A percentile compares a stretch with the other conserved stretches of the same genome.
Evolutionary conservation across 2,797 vertebrate genomes (phyloP).

Genomic region (Helicolenus hilgendorfi): DNA sequence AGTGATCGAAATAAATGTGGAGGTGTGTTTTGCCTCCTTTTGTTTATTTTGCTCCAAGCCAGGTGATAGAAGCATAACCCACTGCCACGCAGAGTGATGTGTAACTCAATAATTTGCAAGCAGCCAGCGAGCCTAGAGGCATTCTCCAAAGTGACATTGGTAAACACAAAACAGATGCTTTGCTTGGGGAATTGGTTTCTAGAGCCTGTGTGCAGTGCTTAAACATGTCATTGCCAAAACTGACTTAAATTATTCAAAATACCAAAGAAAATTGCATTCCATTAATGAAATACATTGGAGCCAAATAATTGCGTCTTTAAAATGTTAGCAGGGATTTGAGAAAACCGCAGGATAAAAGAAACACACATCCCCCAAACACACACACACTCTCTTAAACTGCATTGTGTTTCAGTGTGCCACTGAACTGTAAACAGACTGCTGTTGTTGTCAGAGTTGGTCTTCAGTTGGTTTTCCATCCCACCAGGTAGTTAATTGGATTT

Average conservation of each 20-base stretch:
- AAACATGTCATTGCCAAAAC: conserved; percentile 47
- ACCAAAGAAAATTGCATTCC: neutral
- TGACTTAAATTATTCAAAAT: conserved; percentile 36
- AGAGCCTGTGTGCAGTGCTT: conserved; percentile 33
- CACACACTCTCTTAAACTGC: neutral
- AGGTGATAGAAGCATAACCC: conserved; percentile 32
- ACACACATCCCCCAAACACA: neutral
- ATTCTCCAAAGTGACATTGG: conserved; percentile 62
- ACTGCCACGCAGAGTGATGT: conserved; percentile 42
- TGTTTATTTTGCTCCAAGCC: conserved; percentile 39
- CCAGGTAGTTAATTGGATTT: conserved; percentile 21
- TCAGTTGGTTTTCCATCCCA: conserved; percentile 11
- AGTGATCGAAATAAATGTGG: neutral
- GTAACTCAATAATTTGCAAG: conserved; percentile 55
- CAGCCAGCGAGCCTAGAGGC: conserved; percentile 62
- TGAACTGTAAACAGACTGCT: neutral
- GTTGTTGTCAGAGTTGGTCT: neutral
- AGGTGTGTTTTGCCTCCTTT: neutral
- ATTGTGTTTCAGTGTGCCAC: neutral
- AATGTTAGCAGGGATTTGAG: neutral
- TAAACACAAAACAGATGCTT: conserved; percentile 72
- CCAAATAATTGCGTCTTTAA: neutral
- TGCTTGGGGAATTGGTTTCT: conserved; percentile 48
- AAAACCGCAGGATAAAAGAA: neutral
- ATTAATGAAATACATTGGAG: conserved; percentile 6